phyloP scores from a whole-genome alignment of 1,140 invertebrate species.

The Pogonognathellus flavescens region DNA sequence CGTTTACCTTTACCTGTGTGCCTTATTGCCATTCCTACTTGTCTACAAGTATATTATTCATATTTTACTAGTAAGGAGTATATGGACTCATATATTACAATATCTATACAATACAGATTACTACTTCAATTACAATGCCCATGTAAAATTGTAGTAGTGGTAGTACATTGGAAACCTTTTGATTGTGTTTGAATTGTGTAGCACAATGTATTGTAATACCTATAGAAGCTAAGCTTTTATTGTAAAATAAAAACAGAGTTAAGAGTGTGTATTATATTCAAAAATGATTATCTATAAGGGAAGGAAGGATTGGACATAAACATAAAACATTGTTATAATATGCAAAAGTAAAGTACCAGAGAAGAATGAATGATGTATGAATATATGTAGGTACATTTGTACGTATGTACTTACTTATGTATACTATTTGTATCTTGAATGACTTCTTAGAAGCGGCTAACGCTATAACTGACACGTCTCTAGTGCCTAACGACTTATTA shows the following conservation, averaged over 20 bases:
- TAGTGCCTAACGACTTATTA: background rate
- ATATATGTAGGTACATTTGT: background rate
- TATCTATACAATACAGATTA: background rate
- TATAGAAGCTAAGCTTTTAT: too few relatives aligned
- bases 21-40: slow-evolving; percentile 24
- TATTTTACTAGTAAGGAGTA: too few relatives aligned
- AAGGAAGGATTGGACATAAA: slow-evolving; percentile 26
- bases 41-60: background rate
- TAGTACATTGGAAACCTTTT: background rate
- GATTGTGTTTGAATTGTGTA: slow-evolving; percentile 19
- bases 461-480: background rate
- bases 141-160: background rate
- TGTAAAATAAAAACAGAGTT: background rate
- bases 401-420: too few relatives aligned
- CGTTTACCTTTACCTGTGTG: slow-evolving; percentile 8
- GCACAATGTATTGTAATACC: slow-evolving; percentile 4
- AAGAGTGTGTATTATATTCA: background rate
- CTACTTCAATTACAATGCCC: background rate
- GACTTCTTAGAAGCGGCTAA: background rate
- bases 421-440: too few relatives aligned
- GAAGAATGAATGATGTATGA: slow-evolving; percentile 34
- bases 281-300: slow-evolving; percentile 22
- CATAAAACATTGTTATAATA: slow-evolving; percentile 22
- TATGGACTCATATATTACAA: background rate
- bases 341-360: slow-evolving; percentile 28